phyloP scores from a whole-genome alignment of 1,140 invertebrate species.

The Branchinecta lindahli region DNA sequence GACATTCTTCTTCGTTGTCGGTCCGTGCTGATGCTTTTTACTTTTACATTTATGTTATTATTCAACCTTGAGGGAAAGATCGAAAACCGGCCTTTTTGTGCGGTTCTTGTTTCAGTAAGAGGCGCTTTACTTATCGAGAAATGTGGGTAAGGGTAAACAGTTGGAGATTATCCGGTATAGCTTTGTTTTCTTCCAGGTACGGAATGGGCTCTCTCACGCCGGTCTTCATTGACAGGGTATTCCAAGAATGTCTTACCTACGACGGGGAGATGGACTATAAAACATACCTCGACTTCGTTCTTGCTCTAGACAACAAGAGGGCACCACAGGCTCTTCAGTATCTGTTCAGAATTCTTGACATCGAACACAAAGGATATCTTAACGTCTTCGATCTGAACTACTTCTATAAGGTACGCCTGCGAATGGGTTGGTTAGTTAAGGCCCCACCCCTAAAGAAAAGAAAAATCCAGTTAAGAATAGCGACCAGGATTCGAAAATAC shows the following conservation, averaged over 20 bases:
- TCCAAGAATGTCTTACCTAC: slow-evolving; percentile 88
- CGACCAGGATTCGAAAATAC: background rate
- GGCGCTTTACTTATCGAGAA: no score
- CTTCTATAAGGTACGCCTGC: slow-evolving; percentile 60
- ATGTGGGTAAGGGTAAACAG: no score
- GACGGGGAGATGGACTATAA: slow-evolving; percentile 97
- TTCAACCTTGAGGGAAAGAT: no score
- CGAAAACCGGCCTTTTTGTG: no score
- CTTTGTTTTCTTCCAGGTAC: slow-evolving; percentile 41
- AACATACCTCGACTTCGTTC: slow-evolving; percentile 84
- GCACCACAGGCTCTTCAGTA: slow-evolving; percentile 83
- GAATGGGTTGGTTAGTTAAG: background rate
- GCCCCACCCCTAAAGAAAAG: background rate
- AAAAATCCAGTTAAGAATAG: background rate
- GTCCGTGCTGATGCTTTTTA: no score
- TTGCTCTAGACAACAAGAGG: slow-evolving; percentile 79
- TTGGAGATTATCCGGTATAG: no score
- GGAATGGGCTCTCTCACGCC: slow-evolving; percentile 79
- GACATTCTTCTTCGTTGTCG: no score
- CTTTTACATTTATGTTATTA: no score
- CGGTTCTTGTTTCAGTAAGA: no score
- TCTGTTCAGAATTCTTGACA: slow-evolving; percentile 80
- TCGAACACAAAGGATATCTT: slow-evolving; percentile 69
- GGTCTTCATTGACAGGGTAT: slow-evolving; percentile 80
- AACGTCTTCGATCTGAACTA: slow-evolving; percentile 81